Evolutionary conservation across 2,888 invertebrate species (phyloP).

Genomic region (Augochlorella aurata): DNA sequence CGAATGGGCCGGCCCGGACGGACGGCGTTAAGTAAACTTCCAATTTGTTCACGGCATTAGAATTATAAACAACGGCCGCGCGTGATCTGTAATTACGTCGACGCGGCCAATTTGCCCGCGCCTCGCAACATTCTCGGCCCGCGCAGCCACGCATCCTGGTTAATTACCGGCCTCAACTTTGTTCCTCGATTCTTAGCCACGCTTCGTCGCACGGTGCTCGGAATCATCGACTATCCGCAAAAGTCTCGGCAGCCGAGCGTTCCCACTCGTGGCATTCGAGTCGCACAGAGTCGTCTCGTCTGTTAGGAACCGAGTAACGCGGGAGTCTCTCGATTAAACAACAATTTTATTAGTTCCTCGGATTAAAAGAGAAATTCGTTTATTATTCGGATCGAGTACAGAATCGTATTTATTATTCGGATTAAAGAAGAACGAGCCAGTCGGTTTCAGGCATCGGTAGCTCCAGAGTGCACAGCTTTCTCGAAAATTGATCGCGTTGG

Average conservation of each 20-base stretch:
- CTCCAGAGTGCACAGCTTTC: background rate
- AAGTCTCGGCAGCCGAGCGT: background rate
- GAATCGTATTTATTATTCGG: no score
- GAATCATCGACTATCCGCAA: background rate
- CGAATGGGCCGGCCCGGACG: background rate
- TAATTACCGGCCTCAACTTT: constrained; percentile 10
- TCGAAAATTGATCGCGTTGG: background rate
- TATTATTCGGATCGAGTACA: no score
- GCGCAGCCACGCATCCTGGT: constrained; percentile 13
- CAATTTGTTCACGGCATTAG: constrained; percentile 24
- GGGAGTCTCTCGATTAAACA: no score
- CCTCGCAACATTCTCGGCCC: constrained; percentile 4
- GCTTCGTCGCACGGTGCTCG: background rate
- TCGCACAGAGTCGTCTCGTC: no score
- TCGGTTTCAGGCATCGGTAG: no score
- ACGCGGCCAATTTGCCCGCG: constrained; percentile 34
- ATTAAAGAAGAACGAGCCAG: no score
- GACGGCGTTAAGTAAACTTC: constrained; percentile 17
- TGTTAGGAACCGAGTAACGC: no score
- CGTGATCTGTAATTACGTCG: constrained; percentile 44
- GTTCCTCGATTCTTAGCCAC: constrained; percentile 11
- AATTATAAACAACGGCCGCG: constrained; percentile 30
- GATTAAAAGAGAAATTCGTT: no score
- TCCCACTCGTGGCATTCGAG: background rate
- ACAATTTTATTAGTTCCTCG: no score